These are phyloP conservation scores for Bombus balteatus DNA, from an alignment of 1,140 invertebrate species.

Conservation along the genomic window DNA sequence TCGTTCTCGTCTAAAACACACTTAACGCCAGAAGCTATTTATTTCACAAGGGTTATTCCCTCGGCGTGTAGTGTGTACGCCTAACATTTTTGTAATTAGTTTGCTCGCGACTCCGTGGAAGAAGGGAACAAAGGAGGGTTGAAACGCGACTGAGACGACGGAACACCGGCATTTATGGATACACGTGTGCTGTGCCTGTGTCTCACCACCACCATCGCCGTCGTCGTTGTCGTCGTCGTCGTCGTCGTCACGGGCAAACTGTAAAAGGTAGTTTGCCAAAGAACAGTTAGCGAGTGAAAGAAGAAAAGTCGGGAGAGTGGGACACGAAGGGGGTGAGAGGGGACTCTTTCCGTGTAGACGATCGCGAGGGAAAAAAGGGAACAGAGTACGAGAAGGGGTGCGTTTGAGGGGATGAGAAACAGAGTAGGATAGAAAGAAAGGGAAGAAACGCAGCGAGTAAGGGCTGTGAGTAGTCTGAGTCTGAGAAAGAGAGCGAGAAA, in stretches of 20 bases:
- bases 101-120: conserved; percentile 65
- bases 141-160: conserved; percentile 55
- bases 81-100: conserved; percentile 76
- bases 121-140: conserved; percentile 57
- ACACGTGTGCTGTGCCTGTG: conserved; percentile 2
- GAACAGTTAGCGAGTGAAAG: conserved; percentile 40
- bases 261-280: conserved; percentile 45
- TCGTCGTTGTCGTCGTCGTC: too few species aligned
- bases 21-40: conserved; percentile 70
- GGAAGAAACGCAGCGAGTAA: neutral
- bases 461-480: conserved; percentile 23
- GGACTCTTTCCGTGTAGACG: conserved; percentile 10
- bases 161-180: conserved; percentile 47
- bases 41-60: conserved; percentile 68
- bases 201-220: neutral
- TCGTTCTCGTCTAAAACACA: conserved; percentile 54
- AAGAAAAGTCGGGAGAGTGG: conserved; percentile 26
- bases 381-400: neutral
- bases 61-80: conserved; percentile 46
- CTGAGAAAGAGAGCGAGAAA: conserved; percentile 12
- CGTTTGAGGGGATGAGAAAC: neutral
- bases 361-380: neutral
- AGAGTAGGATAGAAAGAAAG: conserved; percentile 5
- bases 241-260: conserved; percentile 8
- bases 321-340: neutral